phyloP scores from a whole-genome alignment of 2,888 invertebrate species.

The Himalopsyche tibetana region DNA sequence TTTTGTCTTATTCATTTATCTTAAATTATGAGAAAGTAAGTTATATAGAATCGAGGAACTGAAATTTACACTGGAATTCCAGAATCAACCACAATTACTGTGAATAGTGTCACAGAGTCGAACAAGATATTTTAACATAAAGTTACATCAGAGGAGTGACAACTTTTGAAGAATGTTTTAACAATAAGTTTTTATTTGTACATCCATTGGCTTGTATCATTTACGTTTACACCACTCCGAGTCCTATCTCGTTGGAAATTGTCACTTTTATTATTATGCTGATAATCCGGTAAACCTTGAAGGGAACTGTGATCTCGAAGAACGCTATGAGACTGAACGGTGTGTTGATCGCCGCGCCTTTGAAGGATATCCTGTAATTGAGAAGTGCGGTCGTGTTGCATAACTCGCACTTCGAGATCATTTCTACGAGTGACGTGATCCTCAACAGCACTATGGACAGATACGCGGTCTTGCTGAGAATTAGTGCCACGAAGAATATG shows the following conservation, averaged over 20 bases:
- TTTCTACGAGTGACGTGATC: not conserved
- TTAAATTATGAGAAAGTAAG: too few species aligned
- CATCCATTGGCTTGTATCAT: slow-evolving; percentile 14
- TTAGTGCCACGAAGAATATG: not conserved
- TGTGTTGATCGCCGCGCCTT: not conserved
- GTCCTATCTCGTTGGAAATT: slow-evolving; percentile 21
- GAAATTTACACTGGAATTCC: too few species aligned
- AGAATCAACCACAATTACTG: too few species aligned
- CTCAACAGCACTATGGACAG: not conserved
- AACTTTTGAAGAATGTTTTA: too few species aligned
- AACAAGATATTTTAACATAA: not conserved
- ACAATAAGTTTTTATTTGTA: not conserved
- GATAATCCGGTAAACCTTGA: not conserved
- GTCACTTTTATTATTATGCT: slow-evolving; percentile 28
- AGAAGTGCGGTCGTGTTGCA: not conserved
- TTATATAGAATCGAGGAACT: too few species aligned
- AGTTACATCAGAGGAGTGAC: not conserved
- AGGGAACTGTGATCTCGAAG: not conserved
- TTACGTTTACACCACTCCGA: slow-evolving; percentile 18
- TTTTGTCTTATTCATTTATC: too few species aligned
- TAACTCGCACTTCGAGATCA: not conserved
- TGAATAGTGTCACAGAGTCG: too few species aligned
- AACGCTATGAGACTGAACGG: not conserved
- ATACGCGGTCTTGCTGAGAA: not conserved
- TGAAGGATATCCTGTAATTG: not conserved